Evolutionary conservation across 2,888 invertebrate species (phyloP).

Genomic region (Polia nebulosa): DNA sequence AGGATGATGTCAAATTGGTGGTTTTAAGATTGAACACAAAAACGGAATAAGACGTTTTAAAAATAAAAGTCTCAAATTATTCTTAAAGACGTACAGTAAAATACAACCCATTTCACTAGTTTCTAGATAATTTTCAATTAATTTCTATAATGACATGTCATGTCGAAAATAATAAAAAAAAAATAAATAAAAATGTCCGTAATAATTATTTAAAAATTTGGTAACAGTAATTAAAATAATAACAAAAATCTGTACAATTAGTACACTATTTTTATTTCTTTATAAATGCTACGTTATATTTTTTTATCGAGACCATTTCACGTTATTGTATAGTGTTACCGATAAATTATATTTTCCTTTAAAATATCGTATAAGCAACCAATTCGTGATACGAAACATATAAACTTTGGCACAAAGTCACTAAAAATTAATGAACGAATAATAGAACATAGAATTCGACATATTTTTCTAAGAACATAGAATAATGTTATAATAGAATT

Average conservation of each 20-base stretch:
- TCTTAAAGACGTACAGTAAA: slow-evolving; percentile 36
- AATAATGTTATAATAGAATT: slow-evolving; percentile 6
- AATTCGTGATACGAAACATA: slow-evolving; percentile 51
- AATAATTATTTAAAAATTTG: slow-evolving; percentile 62
- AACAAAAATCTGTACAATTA: slow-evolving; percentile 70
- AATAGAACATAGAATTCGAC: slow-evolving; percentile 42
- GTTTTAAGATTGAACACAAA: slow-evolving; percentile 69
- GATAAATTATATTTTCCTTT: slow-evolving; percentile 50
- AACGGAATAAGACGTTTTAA: slow-evolving; percentile 64
- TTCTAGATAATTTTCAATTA: slow-evolving; percentile 55
- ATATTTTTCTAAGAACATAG: slow-evolving; percentile 31
- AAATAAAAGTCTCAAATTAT: slow-evolving; percentile 37
- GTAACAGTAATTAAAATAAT: slow-evolving; percentile 70
- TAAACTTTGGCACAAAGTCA: slow-evolving; percentile 65
- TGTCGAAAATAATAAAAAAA: slow-evolving; percentile 54
- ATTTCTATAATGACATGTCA: slow-evolving; percentile 41
- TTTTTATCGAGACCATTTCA: slow-evolving; percentile 63
- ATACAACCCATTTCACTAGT: slow-evolving; percentile 60
- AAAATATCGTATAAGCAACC: slow-evolving; percentile 47
- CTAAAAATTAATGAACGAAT: slow-evolving; percentile 32
- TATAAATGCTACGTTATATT: slow-evolving; percentile 75
- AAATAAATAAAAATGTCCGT: slow-evolving; percentile 51
- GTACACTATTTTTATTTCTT: slow-evolving; percentile 67
- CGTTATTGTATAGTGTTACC: slow-evolving; percentile 60
- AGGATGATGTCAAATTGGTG: slow-evolving; percentile 46